Percentiles rank a stretch among this genome's conserved stretches.
phyloP scores from a whole-genome alignment of 1,140 invertebrate genomes.

The Leptopilina clavipes region DNA sequence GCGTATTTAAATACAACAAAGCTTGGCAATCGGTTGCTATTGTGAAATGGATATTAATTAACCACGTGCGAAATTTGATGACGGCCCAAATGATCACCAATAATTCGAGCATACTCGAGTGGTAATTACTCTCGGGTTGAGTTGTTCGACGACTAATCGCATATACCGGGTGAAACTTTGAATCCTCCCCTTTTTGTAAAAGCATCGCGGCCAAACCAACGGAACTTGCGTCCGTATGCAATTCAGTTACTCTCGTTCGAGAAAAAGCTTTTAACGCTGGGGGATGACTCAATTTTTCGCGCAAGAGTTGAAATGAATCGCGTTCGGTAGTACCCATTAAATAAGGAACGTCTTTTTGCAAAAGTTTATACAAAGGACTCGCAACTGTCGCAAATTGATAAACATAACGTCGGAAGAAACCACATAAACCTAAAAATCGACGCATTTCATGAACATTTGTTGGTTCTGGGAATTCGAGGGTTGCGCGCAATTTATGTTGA shows the following conservation, averaged over 20 bases:
- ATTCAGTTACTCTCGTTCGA: constrained; percentile 48
- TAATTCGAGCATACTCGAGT: constrained; percentile 35
- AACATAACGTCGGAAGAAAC: constrained; percentile 62
- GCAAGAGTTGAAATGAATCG: neutral
- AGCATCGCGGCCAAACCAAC: too few relatives aligned
- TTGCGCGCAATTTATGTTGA: constrained; percentile 55
- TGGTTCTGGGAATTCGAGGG: constrained; percentile 56
- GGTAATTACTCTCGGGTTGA: constrained; percentile 48
- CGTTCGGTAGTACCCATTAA: constrained; percentile 29
- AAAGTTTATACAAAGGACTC: constrained; percentile 47
- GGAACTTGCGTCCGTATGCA: too few relatives aligned
- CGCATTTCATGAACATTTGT: constrained; percentile 57
- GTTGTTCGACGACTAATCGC: constrained; percentile 47
- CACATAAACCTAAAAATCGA: constrained; percentile 60
- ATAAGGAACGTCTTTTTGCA: constrained; percentile 42
- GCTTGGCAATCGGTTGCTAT: neutral
- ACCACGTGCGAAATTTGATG: neutral
- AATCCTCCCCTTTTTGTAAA: neutral
- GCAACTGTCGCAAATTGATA: constrained; percentile 53
- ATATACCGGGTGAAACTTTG: constrained; percentile 40
- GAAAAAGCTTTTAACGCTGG: constrained; percentile 51
- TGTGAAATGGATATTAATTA: neutral
- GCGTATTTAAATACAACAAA: neutral
- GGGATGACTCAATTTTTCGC: constrained; percentile 17
- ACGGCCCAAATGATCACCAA: neutral